Percentiles rank a stretch among this genome's conserved stretches.
These are phyloP conservation scores for Neocrepidodera transversa DNA, from an alignment of 2,888 invertebrate species.

Conservation along the genomic window DNA sequence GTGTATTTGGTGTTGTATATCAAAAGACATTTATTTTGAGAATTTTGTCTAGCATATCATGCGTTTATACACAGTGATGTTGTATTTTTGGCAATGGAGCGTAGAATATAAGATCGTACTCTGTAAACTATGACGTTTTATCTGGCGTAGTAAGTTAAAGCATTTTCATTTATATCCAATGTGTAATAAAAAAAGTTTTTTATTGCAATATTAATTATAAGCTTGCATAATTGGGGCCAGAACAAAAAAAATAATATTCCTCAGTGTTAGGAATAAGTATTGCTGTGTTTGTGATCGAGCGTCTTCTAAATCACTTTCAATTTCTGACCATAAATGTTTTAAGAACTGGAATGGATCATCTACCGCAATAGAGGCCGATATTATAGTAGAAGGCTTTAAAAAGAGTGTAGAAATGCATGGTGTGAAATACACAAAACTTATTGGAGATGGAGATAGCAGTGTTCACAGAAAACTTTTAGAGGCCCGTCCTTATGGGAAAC, in stretches of 20 bases:
- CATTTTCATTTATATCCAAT: too few relatives aligned
- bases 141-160: too few relatives aligned
- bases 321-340: not conserved
- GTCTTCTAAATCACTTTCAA: not conserved
- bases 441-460: not conserved
- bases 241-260: not conserved
- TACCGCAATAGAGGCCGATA: not conserved
- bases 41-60: too few relatives aligned
- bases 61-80: too few relatives aligned
- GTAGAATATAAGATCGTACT: too few relatives aligned
- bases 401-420: not conserved
- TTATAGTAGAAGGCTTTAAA: not conserved
- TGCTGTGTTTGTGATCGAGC: not conserved
- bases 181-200: too few relatives aligned
- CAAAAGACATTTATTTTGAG: too few relatives aligned
- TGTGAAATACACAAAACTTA: not conserved
- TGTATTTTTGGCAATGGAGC: too few relatives aligned
- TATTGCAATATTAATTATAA: too few relatives aligned
- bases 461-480: not conserved
- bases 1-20: too few relatives aligned
- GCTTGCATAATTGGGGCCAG: not conserved
- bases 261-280: not conserved
- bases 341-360: not conserved
- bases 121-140: too few relatives aligned
- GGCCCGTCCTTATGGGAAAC: not conserved